Conservation (phyloP, 2,113 vertebrate genomes). For the Pan paniscus region DNA sequence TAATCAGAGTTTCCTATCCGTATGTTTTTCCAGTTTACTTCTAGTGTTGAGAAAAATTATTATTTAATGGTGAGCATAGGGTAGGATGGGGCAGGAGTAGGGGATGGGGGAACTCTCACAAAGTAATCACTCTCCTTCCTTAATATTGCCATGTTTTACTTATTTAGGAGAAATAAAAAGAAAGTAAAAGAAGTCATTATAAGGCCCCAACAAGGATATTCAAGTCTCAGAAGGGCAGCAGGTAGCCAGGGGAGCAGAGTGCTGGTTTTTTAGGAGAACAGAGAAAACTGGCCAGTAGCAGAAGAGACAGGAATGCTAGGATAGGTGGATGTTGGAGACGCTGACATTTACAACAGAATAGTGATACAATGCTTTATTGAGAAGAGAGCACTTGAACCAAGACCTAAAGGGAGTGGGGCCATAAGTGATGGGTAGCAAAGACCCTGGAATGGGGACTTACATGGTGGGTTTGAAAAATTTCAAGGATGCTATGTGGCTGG, state of each 20-base stretch:
- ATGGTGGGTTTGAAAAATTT: background rate
- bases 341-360: background rate
- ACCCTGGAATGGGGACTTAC: background rate
- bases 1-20: background rate
- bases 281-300: background rate
- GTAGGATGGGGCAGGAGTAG: background rate
- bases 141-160: background rate
- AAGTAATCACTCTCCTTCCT: background rate
- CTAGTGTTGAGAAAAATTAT: constrained; percentile 8
- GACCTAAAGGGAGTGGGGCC: background rate
- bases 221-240: background rate
- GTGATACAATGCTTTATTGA: background rate
- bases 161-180: constrained; percentile 2
- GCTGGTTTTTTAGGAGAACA: background rate
- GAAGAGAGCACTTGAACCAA: background rate
- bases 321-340: background rate
- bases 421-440: background rate
- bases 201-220: background rate
- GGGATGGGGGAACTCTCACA: background rate
- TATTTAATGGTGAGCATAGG: background rate
- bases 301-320: background rate
- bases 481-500: background rate
- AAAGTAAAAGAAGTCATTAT: background rate
- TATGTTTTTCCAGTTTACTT: background rate
- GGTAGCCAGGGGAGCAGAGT: background rate